Evolutionary conservation across 2,797 vertebrate species (phyloP), one percentile per base, ranked within the genome.

Genomic region (Microtus californicus): DNA sequence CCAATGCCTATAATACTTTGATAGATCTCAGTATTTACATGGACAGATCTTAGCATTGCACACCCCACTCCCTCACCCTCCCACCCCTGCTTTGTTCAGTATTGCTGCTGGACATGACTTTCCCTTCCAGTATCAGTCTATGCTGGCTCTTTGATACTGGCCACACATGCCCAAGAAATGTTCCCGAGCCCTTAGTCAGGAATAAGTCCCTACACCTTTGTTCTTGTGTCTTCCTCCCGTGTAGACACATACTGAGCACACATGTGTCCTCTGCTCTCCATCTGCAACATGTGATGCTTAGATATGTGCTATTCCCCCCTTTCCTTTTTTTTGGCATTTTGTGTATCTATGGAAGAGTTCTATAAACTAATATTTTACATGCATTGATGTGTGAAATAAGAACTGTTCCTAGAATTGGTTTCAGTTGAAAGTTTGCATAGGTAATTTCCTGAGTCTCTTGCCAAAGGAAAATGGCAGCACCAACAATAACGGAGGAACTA

Each of bases 321-420:
- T 80, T 15, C 17, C 17, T 89, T 82, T 89, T 45, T 67, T 34
- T 45, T 40, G 2, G 27, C 63, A n/a, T 87, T 80, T 85, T 78
- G 4, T 29, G 7, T 83, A 54, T 81, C 2, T 5, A 27, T 78
- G 40, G 4, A 45, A 29, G 40, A 89, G 37, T 76, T 0, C 29
- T 88, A 2, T 91, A 19, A 76, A 61, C 34, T 27, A 54, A 86
- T 86, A 51, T 69, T 43, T 54, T 74, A 56, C 15, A 56, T 40
- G n/a, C 2, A 73, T 56, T 12, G 11, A 73, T 87, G 31, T 19
- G 6, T 45, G 29, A 82, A 82, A 74, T 14, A 96, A 93, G 67
- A 91, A 93, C 76, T 71, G 63, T 63, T 69, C 56, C 61, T 94
- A 89, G n/a, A 87, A 63, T 77, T 19, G 10, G 2, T 90, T 82